phyloP scores from a whole-genome alignment of 2,888 invertebrate genomes.

The Beris morrisii region DNA sequence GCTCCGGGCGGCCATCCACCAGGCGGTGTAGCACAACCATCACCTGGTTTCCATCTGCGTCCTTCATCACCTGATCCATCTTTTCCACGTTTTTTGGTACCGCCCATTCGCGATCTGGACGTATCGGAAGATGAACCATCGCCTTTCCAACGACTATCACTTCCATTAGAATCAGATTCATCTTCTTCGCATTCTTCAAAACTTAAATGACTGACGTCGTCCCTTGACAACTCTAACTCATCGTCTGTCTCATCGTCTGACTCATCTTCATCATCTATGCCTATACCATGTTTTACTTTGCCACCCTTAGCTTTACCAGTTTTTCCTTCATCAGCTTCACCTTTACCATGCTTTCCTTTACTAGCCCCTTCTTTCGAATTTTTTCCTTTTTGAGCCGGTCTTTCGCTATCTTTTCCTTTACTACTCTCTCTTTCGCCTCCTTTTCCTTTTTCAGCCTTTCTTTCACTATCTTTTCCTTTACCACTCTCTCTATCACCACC shows the following conservation, averaged over 20 bases:
- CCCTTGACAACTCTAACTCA: background rate
- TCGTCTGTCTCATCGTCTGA: conserved; percentile 10
- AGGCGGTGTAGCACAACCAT: background rate
- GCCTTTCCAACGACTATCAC: background rate
- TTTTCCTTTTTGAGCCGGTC: background rate
- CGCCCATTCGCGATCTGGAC: too few relatives aligned
- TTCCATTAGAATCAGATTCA: background rate
- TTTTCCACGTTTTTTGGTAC: too few relatives aligned
- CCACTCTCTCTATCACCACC: background rate
- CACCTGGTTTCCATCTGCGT: too few relatives aligned
- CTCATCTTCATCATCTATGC: conserved; percentile 3
- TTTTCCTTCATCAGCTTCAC: background rate
- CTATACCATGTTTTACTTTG: conserved; percentile 4
- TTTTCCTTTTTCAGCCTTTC: background rate
- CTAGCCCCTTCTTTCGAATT: conserved; percentile 8
- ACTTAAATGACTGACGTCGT: conserved; percentile 12
- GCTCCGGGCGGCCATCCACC: conserved; percentile 13
- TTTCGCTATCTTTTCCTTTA: background rate
- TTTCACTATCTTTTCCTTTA: background rate
- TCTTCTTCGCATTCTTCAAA: background rate
- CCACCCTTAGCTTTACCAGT: background rate
- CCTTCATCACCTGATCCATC: too few relatives aligned
- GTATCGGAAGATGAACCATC: too few relatives aligned
- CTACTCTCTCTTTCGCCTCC: background rate
- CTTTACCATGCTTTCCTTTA: background rate